A percentile compares a stretch with the other conserved stretches of the same genome.
These are phyloP conservation scores for Latrodectus geometricus DNA, from an alignment of 1,140 invertebrate species.

Conservation along the genomic window DNA sequence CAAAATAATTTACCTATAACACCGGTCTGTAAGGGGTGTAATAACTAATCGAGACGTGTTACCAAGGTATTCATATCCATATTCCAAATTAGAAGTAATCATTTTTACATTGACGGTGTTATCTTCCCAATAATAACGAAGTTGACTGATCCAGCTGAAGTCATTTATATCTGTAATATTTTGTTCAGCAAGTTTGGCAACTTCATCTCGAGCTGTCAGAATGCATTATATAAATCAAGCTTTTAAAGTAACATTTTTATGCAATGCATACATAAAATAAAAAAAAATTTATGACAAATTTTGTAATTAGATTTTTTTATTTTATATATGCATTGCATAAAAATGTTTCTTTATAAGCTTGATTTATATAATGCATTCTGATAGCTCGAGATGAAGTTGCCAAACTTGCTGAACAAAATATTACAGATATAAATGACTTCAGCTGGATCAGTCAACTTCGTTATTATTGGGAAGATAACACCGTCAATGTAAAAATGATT, in stretches of 20 bases:
- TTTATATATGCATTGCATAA: no score
- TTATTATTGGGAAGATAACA: constrained; percentile 87
- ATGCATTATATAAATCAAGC: not conserved
- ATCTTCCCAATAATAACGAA: constrained; percentile 91
- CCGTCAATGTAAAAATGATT: constrained; percentile 80
- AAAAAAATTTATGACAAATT: no score
- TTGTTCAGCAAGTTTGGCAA: constrained; percentile 77
- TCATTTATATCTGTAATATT: constrained; percentile 78
- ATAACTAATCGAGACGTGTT: constrained; percentile 85
- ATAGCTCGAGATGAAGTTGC: constrained; percentile 85
- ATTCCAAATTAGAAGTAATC: constrained; percentile 78
- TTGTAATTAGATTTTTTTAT: no score
- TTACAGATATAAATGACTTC: constrained; percentile 81
- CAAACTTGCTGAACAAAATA: constrained; percentile 76
- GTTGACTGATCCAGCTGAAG: constrained; percentile 93
- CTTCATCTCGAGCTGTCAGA: constrained; percentile 81
- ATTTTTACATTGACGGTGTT: constrained; percentile 80
- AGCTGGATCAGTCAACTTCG: constrained; percentile 92
- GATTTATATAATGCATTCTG: not conserved
- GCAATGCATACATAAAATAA: no score
- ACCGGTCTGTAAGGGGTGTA: constrained; percentile 87
- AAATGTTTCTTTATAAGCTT: no score
- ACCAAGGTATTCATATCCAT: constrained; percentile 93
- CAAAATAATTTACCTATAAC: constrained; percentile 71
- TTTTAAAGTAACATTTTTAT: no score